Base-by-base conservation (phyloP, 2,113 vertebrate species). In the Ictidomys tridecemlineatus region DNA sequence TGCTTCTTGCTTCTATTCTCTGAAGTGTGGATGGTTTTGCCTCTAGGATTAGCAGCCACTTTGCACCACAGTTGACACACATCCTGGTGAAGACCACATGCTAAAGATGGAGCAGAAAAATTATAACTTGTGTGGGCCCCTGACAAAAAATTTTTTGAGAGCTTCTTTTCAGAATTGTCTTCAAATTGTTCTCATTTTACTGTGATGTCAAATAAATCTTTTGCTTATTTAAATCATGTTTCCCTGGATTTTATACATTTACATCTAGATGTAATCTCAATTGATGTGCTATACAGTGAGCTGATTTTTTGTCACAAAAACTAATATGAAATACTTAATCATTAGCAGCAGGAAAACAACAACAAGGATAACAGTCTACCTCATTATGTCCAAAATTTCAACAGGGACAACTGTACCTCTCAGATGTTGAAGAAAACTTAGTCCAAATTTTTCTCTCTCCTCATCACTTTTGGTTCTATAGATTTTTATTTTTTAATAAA, bases 401-500 rank as follows among this genome's bases (percentile, higher is more conserved):
- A 32, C 17, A 83, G 39, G 16, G 22, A 76, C 7, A 9, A 84
- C 51, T 3, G 51, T 37, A 42, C 10, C 3, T 83, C 70, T 94
- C 17, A 92, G 63, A 53, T 82, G 74, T 16, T 74, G 8, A 84
- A 74, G 13, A 86, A 97, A 67, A n/a, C 26, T 45, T 65, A 61
- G 39, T 20, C 86, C 16, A 45, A 12, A 37, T 80, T 93, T 80
- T 93, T 88, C 37, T 72, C 34, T 30, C 37, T 79, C 26, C 37
- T 79, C 26, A 77, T 56, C 72, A 77, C 34, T 85, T 69, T 85
- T 51, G 11, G 3, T 56, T 72, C 7, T 24, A 73, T 79, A 16
- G 30, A 87, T 63, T 67, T 90, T 87, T 76, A 74, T 28, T 73
- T 89, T 74, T 91, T 39, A 91, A 76, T 86, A 34, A 82, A 93